A percentile compares a stretch with the other conserved stretches of the same genome.
These are phyloP conservation scores for Trematocara stigmaticum DNA, from an alignment of 2,113 vertebrate species.

Conservation along the genomic window DNA sequence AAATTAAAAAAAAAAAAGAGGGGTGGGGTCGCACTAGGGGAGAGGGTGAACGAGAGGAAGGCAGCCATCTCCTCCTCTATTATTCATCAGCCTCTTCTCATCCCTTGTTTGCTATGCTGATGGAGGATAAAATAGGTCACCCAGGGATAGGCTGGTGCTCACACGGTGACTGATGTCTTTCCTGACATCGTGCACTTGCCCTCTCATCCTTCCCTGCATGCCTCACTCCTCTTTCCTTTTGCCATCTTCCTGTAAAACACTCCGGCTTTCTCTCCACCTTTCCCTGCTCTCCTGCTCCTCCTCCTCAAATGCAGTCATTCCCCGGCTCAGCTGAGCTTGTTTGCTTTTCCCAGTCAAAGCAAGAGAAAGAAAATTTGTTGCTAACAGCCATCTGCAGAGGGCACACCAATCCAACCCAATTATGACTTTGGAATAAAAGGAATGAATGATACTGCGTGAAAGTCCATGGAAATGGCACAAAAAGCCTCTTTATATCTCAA, in stretches of 20 bases:
- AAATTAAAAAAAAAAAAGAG: slow-evolving; percentile 1
- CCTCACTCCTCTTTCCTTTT: not conserved
- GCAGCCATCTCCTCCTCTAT: slow-evolving; percentile 55
- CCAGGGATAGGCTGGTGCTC: slow-evolving; percentile 33
- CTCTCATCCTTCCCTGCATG: not conserved
- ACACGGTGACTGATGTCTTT: slow-evolving; percentile 47
- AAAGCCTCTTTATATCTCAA: not conserved
- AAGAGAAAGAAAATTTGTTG: slow-evolving; percentile 12
- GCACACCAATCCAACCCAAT: not conserved
- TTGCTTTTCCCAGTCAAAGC: not conserved
- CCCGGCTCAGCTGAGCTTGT: not conserved
- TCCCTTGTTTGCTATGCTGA: slow-evolving; percentile 50
- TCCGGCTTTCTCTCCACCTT: not conserved
- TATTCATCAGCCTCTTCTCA: slow-evolving; percentile 61
- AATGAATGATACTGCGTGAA: not conserved
- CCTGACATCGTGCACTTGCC: slow-evolving; percentile 17
- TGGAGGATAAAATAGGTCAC: slow-evolving; percentile 67
- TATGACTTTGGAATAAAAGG: not conserved
- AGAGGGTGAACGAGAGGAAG: not conserved
- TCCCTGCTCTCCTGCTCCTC: not conserved
- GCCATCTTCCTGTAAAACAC: not conserved
- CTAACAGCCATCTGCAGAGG: not conserved
- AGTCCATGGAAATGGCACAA: not conserved
- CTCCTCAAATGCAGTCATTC: not conserved
- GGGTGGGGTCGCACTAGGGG: not conserved